These are phyloP conservation scores for Ptychochromis oligacanthus DNA, from an alignment of 2,113 vertebrate genomes.

Conservation along the genomic window DNA sequence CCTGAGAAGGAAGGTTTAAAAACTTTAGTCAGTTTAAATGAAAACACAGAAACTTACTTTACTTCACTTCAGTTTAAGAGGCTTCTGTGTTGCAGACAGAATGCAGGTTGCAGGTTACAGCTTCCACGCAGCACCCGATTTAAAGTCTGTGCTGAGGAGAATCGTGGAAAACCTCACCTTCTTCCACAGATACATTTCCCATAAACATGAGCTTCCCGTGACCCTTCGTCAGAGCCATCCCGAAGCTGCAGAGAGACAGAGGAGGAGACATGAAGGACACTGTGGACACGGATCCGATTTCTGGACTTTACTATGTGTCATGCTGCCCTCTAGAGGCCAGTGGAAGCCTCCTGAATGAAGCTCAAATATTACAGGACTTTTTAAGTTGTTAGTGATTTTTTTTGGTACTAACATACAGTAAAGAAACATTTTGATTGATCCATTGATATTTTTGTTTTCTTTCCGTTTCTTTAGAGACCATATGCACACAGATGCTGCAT, in stretches of 20 bases:
- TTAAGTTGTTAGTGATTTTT: not conserved
- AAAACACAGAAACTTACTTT: not conserved
- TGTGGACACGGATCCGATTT: not conserved
- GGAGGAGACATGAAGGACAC: not conserved
- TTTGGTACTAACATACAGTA: not conserved
- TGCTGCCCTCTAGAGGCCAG: constrained; percentile 23
- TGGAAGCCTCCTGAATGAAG: not conserved
- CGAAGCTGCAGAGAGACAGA: constrained; percentile 80
- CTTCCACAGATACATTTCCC: constrained; percentile 93
- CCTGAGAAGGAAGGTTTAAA: constrained; percentile 77
- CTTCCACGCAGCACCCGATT: not conserved
- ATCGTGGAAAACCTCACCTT: constrained; percentile 81
- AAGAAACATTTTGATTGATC: not conserved
- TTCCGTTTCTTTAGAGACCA: too few relatives aligned
- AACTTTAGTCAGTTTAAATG: rapidly evolving
- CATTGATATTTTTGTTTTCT: too few relatives aligned
- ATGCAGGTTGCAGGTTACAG: not conserved
- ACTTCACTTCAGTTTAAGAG: not conserved
- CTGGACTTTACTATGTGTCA: not conserved
- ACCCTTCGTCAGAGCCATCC: constrained; percentile 89
- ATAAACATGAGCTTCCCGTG: constrained; percentile 86
- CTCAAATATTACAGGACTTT: not conserved
- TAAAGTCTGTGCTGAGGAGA: not conserved
- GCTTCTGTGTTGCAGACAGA: not conserved
- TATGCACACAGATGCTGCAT: not conserved